Percentiles rank a stretch among this genome's conserved stretches.
Conservation (phyloP, 2,797 vertebrate species). For the Notamacropus eugenii region DNA sequence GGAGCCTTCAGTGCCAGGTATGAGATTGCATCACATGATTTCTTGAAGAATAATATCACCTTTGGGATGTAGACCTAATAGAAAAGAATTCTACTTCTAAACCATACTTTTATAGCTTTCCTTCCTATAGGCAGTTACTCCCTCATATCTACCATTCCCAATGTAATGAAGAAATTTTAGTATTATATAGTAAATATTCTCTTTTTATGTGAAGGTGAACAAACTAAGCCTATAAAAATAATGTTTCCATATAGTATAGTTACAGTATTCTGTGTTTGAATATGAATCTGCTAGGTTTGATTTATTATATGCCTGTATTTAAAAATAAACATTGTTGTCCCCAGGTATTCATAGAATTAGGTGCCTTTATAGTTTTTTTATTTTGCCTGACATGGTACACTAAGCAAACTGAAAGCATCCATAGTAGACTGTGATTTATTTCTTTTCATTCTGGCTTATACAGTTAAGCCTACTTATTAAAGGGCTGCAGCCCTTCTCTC, state of each 20-base stretch:
- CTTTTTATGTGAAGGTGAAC: conserved; percentile 34
- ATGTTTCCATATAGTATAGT: conserved; percentile 38
- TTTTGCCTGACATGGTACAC: background rate
- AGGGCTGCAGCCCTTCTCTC: background rate
- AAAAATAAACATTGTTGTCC: conserved; percentile 39
- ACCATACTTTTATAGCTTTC: background rate
- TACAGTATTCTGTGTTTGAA: conserved; percentile 33
- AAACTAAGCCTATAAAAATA: conserved; percentile 15
- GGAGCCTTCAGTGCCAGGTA: background rate
- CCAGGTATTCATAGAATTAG: conserved; percentile 34
- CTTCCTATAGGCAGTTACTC: conserved; percentile 16
- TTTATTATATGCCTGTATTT: conserved; percentile 1
- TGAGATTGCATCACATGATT: conserved; percentile 43
- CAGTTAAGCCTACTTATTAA: background rate
- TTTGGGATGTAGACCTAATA: conserved; percentile 42
- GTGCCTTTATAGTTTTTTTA: background rate
- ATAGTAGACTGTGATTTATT: background rate
- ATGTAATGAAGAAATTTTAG: conserved; percentile 10
- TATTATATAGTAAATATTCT: background rate
- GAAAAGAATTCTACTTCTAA: conserved; percentile 46
- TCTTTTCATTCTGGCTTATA: background rate
- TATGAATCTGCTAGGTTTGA: background rate
- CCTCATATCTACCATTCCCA: background rate
- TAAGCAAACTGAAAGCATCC: conserved; percentile 27
- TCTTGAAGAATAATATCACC: background rate